A percentile compares a stretch with the other conserved stretches of the same genome.
These are phyloP conservation scores for Eupristina koningsbergeri DNA, from an alignment of 1,140 invertebrate genomes.

Conservation along the genomic window DNA sequence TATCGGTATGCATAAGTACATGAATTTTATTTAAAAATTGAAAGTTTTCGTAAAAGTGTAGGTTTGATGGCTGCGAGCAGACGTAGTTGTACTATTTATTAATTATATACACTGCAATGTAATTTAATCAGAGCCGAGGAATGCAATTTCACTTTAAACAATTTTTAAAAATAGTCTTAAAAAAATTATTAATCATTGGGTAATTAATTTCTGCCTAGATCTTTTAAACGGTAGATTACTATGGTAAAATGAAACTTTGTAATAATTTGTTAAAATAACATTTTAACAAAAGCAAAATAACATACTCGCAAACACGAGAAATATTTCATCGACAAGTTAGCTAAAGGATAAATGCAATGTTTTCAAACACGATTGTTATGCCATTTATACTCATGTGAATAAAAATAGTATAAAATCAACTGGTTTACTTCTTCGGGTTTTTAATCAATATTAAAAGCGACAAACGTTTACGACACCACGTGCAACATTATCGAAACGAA, in stretches of 20 bases:
- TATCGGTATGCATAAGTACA: too few species aligned
- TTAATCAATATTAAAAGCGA: conserved; percentile 33
- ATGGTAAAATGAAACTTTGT: background rate
- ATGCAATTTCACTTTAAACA: too few species aligned
- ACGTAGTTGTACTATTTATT: too few species aligned
- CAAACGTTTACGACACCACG: conserved; percentile 36
- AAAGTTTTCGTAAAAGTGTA: too few species aligned
- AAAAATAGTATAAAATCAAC: conserved; percentile 30
- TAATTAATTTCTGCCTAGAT: too few species aligned
- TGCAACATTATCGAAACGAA: conserved; percentile 20
- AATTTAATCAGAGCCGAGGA: too few species aligned
- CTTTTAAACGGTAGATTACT: too few species aligned
- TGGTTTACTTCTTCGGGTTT: conserved; percentile 31
- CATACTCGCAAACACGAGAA: background rate
- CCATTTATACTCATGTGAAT: background rate
- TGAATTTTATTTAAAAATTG: too few species aligned
- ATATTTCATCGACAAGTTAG: background rate
- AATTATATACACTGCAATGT: too few species aligned
- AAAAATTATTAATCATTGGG: too few species aligned
- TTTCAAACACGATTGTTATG: conserved; percentile 4
- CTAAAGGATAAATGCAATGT: background rate
- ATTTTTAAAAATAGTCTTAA: too few species aligned
- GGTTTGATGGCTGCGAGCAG: too few species aligned
- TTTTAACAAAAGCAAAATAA: background rate
- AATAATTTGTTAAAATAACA: background rate